Evolutionary conservation across 1,140 invertebrate species (phyloP), one percentile per base, ranked within the genome.

Genomic region (Plodia interpunctella): DNA sequence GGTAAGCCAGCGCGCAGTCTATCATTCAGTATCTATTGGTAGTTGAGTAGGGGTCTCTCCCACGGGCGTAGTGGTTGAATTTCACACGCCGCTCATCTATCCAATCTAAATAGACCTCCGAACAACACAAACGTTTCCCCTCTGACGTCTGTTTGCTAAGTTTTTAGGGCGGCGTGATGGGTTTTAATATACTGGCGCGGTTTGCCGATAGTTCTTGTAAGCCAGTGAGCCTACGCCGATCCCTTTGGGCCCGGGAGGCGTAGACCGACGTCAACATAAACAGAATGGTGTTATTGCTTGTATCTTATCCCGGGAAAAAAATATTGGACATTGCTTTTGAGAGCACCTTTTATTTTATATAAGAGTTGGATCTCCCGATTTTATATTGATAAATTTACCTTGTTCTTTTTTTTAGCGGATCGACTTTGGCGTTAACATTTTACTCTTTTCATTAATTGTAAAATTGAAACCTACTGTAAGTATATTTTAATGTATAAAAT

Each of bases 231-330:
- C 68, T 74, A 59, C 60, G 67, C 63, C 75, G 80, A 78, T 78
- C 80, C 71, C 59, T 65, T 59, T 63, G n/a, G 63, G 62, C 80
- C 79, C 79, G 64, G 60, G 68, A 72, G 79, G 62, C 61, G 64
- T 61, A 66, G 67, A 78, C 78, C 80, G 76, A 76, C 82, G 78
- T 87, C 80, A 83, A 85, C 76, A 85, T 81, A 83, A 87, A 85
- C 80, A 82, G 81, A 83, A 84, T 77, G 63, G 69, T 74, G 74
- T 81, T 80, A 85, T 83, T 79, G 81, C 74, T 73, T 76, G 76
- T 83, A 83, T 83, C 74, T 81, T 85, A 83, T 81, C 74, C 76
- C 59, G 63, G 51, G 56, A 66, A 79, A 80, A n/a, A 82, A 83
- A 80, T 87, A 83, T 84, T 76, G 70, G 67, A 60, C 63, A 70